Evolutionary conservation across 2,797 vertebrate species (phyloP).

Genomic region (Acipenser ruthenus): DNA sequence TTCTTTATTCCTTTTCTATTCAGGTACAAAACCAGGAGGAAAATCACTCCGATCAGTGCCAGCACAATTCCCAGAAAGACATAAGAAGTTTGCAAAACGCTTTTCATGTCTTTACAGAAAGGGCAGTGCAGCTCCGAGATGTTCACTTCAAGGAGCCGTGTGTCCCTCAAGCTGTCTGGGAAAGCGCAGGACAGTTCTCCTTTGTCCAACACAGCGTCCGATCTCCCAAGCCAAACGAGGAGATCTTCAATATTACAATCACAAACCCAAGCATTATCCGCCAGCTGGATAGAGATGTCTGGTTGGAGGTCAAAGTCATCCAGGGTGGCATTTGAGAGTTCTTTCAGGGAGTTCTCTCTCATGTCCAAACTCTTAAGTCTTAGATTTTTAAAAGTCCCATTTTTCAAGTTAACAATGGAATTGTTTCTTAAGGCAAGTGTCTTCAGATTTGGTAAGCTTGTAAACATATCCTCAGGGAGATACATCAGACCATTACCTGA

Average conservation of each 20-base stretch:
- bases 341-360: conserved; percentile 68
- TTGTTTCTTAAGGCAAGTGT: conserved; percentile 76
- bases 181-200: conserved; percentile 61
- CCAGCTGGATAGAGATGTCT: conserved; percentile 50
- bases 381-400: conserved; percentile 54
- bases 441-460: conserved; percentile 48
- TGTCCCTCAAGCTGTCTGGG: conserved; percentile 54
- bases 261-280: conserved; percentile 78
- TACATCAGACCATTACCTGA: conserved; percentile 65
- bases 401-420: conserved; percentile 66
- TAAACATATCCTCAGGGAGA: conserved; percentile 56
- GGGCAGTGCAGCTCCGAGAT: conserved; percentile 60
- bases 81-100: conserved; percentile 86
- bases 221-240: conserved; percentile 73
- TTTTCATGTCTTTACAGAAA: conserved; percentile 45
- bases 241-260: conserved; percentile 71
- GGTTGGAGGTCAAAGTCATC: conserved; percentile 53
- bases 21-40: conserved; percentile 92
- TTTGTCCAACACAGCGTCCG: conserved; percentile 52
- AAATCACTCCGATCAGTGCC: conserved; percentile 92
- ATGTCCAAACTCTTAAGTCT: conserved; percentile 69
- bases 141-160: conserved; percentile 57
- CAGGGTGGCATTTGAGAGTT: conserved; percentile 53
- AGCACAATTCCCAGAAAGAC: conserved; percentile 92
- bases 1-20: conserved; percentile 97